phyloP scores from a whole-genome alignment of 2,113 vertebrate genomes.

The Ornithorhynchus anatinus region DNA sequence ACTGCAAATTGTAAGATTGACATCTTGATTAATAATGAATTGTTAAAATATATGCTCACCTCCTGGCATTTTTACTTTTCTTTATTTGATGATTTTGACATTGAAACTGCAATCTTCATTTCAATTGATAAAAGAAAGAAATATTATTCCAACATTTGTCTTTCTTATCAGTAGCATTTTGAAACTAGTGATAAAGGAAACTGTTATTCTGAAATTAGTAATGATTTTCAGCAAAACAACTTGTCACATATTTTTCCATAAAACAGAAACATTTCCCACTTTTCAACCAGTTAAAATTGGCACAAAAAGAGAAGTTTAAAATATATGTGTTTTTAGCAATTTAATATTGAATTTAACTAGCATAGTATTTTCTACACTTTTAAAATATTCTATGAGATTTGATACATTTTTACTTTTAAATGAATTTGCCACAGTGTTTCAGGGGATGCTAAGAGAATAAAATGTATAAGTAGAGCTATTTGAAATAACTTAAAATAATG shows the following conservation, averaged over 20 bases:
- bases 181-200: conserved; percentile 13
- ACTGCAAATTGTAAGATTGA: no score
- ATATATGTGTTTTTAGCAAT: background rate
- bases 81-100: no score
- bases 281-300: background rate
- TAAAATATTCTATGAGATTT: background rate
- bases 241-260: background rate
- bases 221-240: no score
- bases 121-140: no score
- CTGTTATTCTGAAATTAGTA: background rate
- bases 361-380: background rate
- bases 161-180: background rate
- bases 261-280: background rate
- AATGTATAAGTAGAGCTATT: background rate
- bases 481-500: background rate
- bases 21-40: background rate
- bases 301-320: background rate
- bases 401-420: conserved; percentile 9
- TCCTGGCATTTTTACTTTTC: background rate
- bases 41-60: background rate
- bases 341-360: background rate
- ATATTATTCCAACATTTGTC: no score
- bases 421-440: background rate
- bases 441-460: background rate
- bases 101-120: no score